Evolutionary conservation across 2,888 invertebrate genomes (phyloP).

Genomic region (Oscheius sp.): DNA sequence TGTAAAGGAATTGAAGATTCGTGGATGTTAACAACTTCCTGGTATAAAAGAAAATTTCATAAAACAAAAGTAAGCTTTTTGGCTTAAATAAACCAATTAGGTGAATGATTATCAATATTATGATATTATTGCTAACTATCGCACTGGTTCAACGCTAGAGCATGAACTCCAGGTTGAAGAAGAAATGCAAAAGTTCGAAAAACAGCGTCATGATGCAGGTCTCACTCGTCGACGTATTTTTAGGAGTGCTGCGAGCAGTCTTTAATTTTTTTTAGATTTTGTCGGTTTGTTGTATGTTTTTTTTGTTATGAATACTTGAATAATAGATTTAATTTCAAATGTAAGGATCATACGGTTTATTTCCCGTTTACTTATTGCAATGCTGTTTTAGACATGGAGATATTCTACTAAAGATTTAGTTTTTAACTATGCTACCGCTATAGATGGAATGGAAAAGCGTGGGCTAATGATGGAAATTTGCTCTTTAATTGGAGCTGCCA

Average conservation of each 20-base stretch:
- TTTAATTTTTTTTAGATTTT: slow-evolving; percentile 3
- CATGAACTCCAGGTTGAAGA: slow-evolving; percentile 56
- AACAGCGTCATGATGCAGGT: slow-evolving; percentile 60
- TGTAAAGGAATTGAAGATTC: slow-evolving; percentile 65
- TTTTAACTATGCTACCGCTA: neutral
- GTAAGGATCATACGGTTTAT: neutral
- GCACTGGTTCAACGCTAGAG: slow-evolving; percentile 58
- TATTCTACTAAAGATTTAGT: neutral
- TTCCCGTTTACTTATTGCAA: neutral
- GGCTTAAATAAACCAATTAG: slow-evolving; percentile 16
- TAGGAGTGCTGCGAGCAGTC: slow-evolving; percentile 52
- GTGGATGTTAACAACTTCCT: slow-evolving; percentile 64
- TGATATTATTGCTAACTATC: slow-evolving; percentile 63
- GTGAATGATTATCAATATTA: slow-evolving; percentile 62
- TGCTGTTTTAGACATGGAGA: neutral
- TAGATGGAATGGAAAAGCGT: neutral
- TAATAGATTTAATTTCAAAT: neutral
- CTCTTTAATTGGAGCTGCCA: neutral
- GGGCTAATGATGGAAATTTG: neutral
- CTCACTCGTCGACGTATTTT: slow-evolving; percentile 61
- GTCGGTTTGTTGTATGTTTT: neutral
- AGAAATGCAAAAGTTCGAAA: slow-evolving; percentile 49
- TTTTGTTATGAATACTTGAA: slow-evolving; percentile 12
- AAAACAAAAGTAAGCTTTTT: slow-evolving; percentile 46
- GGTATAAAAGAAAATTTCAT: slow-evolving; percentile 65